Base-by-base conservation (phyloP, 2,113 vertebrate species). In the Gracilinanus agilis region DNA sequence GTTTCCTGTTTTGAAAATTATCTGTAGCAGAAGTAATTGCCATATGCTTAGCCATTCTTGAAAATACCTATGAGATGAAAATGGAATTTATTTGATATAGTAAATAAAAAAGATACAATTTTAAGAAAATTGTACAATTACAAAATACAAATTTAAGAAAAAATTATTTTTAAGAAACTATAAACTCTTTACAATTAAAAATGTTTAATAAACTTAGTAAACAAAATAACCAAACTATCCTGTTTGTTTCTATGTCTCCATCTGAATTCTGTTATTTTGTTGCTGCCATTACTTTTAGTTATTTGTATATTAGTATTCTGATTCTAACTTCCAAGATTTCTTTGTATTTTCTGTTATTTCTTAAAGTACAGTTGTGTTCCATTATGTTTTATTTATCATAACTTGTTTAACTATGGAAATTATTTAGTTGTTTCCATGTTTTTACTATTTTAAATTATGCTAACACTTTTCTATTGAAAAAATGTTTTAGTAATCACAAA, bases 51-150 rank as follows among this genome's bases (percentile, higher is more conserved):
- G 44, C 24, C 92, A 0, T 95, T 96, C 44, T 44, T 91, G 34
- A 90, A 54, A 49, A 34, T 24, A 16, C 44, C 25, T 58, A 0
- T 91, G 55, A 93, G 89, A 58, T 94, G 49, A 90, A 53, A 95
- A 56, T 16, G 54, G 19, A 44, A 93, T 93, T 91, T 94, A 54
- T 92, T 90, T 75, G 53, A 55, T 12, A 23, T 61, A 29, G 40
- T 55, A 92, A n/a, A 34, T 53, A 54, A 58, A 40, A 61, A 61
- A 91, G 49, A 49, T 49, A 49, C 2, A 49, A 49, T 49, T 49
- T 49, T 3, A 49, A 49, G 49, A 49, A 49, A 49, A 49, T 3
- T 49, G 2, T 49, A 49, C 49, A 49, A 49, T 49, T 49, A 49
- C 5, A 49, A 49, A 49, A 49, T 49, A 49, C 49, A 49, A 49